phyloP scores from a whole-genome alignment of 2,888 invertebrate species.

The Ecliptopera silaceata region DNA sequence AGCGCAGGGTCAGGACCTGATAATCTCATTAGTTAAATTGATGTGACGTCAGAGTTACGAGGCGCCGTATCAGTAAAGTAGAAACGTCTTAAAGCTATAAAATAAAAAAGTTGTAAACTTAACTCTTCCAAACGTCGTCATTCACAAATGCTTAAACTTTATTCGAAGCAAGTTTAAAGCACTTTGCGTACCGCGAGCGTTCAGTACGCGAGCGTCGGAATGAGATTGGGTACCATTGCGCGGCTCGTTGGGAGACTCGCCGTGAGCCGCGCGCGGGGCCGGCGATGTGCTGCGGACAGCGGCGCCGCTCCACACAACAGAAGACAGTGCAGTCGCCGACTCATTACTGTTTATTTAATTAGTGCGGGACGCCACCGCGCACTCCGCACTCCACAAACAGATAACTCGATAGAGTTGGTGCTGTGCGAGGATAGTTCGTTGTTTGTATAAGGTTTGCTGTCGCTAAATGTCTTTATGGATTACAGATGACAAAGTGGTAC shows the following conservation, averaged over 20 bases:
- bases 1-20: too few relatives aligned
- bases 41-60: too few relatives aligned
- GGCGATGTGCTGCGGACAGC: neutral
- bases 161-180: conserved; percentile 3
- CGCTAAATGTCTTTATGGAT: too few relatives aligned
- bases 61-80: neutral
- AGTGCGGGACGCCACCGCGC: neutral
- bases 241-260: conserved; percentile 2
- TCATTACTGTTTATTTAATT: conserved; percentile 23
- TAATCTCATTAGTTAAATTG: too few relatives aligned
- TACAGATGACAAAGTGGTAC: too few relatives aligned
- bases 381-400: neutral
- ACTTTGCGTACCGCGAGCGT: conserved; percentile 8
- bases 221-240: conserved; percentile 14
- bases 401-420: too few relatives aligned
- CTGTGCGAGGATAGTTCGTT: too few relatives aligned
- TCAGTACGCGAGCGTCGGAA: conserved; percentile 12
- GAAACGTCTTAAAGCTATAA: neutral
- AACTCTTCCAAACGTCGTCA: neutral
- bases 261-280: neutral
- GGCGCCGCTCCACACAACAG: neutral
- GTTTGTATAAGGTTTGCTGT: too few relatives aligned
- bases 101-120: neutral
- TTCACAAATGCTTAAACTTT: conserved; percentile 11
- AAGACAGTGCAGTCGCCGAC: neutral